Percentiles rank a stretch among this genome's conserved stretches.
Evolutionary conservation across 2,888 invertebrate genomes (phyloP).

Genomic region (Amphimallon solstitiale): DNA sequence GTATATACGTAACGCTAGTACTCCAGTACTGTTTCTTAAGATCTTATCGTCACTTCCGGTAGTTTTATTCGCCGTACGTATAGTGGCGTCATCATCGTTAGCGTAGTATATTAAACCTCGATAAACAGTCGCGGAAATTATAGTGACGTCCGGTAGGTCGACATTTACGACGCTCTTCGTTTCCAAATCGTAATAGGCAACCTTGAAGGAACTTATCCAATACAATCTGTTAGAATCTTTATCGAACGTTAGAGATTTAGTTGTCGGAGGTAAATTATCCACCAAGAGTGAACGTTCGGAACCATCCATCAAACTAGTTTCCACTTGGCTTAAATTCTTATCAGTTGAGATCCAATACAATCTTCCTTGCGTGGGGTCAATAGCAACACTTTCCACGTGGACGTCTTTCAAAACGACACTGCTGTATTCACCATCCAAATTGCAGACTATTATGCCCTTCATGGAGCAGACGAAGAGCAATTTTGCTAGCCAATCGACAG

Average conservation of each 20-base stretch:
- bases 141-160: conserved; percentile 62
- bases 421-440: conserved; percentile 77
- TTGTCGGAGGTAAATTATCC: conserved; percentile 54
- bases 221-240: conserved; percentile 68
- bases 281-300: conserved; percentile 60
- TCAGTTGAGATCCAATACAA: conserved; percentile 65
- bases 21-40: conserved; percentile 66
- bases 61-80: conserved; percentile 72
- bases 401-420: conserved; percentile 61
- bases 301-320: conserved; percentile 76
- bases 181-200: conserved; percentile 65
- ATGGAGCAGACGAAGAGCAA: conserved; percentile 77
- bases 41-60: conserved; percentile 62
- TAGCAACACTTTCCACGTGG: conserved; percentile 73
- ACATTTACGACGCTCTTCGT: conserved; percentile 51
- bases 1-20: conserved; percentile 76
- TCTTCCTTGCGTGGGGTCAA: conserved; percentile 72
- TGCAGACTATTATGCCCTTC: conserved; percentile 74
- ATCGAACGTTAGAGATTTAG: conserved; percentile 56
- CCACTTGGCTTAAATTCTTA: conserved; percentile 60
- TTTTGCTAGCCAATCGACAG: conserved; percentile 84
- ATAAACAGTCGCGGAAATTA: conserved; percentile 75
- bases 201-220: conserved; percentile 72
- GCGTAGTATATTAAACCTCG: conserved; percentile 74
- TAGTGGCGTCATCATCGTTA: conserved; percentile 72